Conservation (phyloP, 2,888 invertebrate genomes). For the Cantharis lateralis region DNA sequence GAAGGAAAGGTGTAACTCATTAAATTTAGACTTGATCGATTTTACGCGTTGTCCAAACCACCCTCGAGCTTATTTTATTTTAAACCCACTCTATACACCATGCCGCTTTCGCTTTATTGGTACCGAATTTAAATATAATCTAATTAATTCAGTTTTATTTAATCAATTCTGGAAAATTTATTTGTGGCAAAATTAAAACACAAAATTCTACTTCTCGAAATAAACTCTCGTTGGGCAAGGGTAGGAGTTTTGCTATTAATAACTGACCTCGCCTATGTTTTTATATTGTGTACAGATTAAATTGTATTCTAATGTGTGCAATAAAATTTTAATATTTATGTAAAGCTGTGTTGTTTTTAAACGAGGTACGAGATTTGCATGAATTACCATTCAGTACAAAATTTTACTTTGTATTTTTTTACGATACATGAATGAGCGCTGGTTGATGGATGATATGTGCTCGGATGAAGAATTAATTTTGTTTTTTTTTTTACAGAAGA, state of each 20-base stretch:
- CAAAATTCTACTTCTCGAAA: neutral
- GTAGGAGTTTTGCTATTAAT: neutral
- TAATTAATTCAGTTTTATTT: neutral
- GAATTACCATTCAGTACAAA: neutral
- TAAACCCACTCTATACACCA: neutral
- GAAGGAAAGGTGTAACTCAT: neutral
- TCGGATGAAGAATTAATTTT: neutral
- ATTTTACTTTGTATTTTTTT: neutral
- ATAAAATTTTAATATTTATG: neutral
- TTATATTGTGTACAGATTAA: neutral
- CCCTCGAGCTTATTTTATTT: neutral
- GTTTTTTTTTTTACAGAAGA: conserved; percentile 76
- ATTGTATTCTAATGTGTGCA: neutral
- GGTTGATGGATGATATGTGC: too few relatives aligned
- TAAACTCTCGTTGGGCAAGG: neutral
- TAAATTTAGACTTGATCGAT: neutral
- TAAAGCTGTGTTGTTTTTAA: neutral
- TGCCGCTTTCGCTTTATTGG: too few relatives aligned
- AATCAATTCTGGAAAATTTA: neutral
- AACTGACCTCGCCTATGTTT: neutral
- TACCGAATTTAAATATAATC: neutral
- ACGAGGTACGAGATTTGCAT: neutral
- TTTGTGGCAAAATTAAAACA: neutral
- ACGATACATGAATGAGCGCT: neutral
- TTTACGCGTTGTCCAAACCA: neutral